Evolutionary conservation across 2,797 vertebrate species (phyloP), one percentile per base, ranked within the genome.

Genomic region (Halcyon smyrnensis): DNA sequence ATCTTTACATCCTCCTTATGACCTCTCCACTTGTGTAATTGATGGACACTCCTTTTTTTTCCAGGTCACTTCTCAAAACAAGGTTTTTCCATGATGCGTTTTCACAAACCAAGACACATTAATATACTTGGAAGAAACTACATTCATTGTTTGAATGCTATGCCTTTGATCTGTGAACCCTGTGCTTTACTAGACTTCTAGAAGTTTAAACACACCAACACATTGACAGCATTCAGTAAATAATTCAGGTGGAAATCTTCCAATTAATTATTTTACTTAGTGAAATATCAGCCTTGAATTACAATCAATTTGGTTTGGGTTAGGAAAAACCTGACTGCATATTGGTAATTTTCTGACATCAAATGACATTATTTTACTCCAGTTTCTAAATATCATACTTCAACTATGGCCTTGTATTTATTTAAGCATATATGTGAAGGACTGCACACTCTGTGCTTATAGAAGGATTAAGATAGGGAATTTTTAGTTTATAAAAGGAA

Each of bases 131-230:
- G 74, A 95, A 96, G 91, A 80, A 92, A 93, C 32, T 54, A 11
- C 70, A 37, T 14, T 7, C 75, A 84, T 87, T 95, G 91, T 95
- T 93, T 96, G 73, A 68, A 74, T 59, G 34, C 19, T 45, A 1
- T 41, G 56, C 56, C 94, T 94, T 97, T 95, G 95, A 95, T 96
- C 96, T 68, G 37, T 88, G 76, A 37, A 92, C 89, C 87, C 69
- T 94, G 43, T 54, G 43, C 24, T 60, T 94, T 34, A 60, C 68
- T 77, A 77, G 69, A 68, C 69, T 88, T 81, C 54, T 51, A 57
- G 12, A 48, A 87, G 13, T 28, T 93, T 82, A 73, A 90, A 63
- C 16, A 73, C 30, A 28, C 78, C n/a, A 71, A 82, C 48, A 78
- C 10, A 4, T n/a, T 89, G 88, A 36, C 51, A 90, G 13, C 18